Percentiles rank a stretch among this genome's conserved stretches.
Conservation (phyloP, 2,113 vertebrate genomes). For the Asarcornis scutulata region DNA sequence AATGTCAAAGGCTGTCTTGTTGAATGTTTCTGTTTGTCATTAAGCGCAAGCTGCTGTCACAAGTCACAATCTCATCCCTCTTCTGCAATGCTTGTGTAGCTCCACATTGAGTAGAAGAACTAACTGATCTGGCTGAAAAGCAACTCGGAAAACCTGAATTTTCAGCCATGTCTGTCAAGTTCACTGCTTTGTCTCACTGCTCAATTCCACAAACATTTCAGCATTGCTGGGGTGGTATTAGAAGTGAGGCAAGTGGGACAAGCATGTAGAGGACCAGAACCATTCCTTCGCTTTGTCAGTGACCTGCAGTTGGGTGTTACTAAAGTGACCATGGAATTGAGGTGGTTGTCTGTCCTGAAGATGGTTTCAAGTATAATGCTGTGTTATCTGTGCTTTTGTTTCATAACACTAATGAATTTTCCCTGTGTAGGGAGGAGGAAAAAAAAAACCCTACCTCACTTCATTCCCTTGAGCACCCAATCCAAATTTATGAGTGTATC, state of each 20-base stretch:
- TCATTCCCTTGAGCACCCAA: neutral
- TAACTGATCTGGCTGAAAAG: neutral
- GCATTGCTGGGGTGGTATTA: neutral
- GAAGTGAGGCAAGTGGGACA: neutral
- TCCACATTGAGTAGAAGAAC: neutral
- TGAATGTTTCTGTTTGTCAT: neutral
- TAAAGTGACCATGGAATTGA: neutral
- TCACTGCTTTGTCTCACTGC: neutral
- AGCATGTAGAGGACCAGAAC: neutral
- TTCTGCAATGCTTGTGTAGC: neutral
- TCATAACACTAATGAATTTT: neutral
- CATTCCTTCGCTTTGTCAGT: neutral
- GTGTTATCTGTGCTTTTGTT: neutral
- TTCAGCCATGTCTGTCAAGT: neutral
- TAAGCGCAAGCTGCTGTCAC: neutral
- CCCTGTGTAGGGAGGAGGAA: neutral
- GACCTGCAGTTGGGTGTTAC: neutral
- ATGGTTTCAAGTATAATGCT: neutral
- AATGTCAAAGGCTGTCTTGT: neutral
- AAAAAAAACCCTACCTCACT: neutral
- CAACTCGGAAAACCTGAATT: neutral
- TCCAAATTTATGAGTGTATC: neutral
- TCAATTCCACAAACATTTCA: neutral
- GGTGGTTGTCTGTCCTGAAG: neutral
- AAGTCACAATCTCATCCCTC: rapidly evolving